Evolutionary conservation across 2,113 vertebrate species (phyloP).

Genomic region (Siniperca knerii): DNA sequence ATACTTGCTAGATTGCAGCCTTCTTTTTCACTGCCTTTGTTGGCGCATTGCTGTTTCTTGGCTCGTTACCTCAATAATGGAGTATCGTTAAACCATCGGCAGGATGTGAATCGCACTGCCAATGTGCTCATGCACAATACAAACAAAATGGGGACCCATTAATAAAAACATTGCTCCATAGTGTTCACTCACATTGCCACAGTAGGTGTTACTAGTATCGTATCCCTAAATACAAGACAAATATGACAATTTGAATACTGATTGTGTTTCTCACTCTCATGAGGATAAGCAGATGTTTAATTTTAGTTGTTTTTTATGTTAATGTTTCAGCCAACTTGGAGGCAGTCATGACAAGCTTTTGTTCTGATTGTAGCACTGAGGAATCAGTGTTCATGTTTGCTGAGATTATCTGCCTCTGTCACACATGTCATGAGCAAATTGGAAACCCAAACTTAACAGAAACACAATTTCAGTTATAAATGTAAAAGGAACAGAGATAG

Average conservation of each 20-base stretch:
- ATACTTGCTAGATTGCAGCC: too few relatives aligned
- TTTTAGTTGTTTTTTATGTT: background rate
- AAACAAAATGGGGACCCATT: too few relatives aligned
- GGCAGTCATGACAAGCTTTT: background rate
- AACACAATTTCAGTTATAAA: background rate
- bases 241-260: background rate
- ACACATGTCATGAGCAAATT: slow-evolving; percentile 5
- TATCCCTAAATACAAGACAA: background rate
- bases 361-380: background rate
- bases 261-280: background rate
- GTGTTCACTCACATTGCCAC: background rate
- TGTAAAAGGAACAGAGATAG: background rate
- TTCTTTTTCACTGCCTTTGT: too few relatives aligned
- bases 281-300: slow-evolving; percentile 1
- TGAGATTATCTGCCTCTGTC: background rate
- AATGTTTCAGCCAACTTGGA: background rate
- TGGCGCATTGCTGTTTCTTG: too few relatives aligned
- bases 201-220: background rate
- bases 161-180: background rate
- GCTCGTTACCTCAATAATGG: too few relatives aligned
- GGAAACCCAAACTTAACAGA: background rate
- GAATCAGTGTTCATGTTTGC: slow-evolving; percentile 6
- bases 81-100: too few relatives aligned
- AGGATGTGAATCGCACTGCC: too few relatives aligned
- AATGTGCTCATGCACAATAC: too few relatives aligned